phyloP scores from a whole-genome alignment of 2,797 vertebrate species.

The Xiphophorus birchmanni region DNA sequence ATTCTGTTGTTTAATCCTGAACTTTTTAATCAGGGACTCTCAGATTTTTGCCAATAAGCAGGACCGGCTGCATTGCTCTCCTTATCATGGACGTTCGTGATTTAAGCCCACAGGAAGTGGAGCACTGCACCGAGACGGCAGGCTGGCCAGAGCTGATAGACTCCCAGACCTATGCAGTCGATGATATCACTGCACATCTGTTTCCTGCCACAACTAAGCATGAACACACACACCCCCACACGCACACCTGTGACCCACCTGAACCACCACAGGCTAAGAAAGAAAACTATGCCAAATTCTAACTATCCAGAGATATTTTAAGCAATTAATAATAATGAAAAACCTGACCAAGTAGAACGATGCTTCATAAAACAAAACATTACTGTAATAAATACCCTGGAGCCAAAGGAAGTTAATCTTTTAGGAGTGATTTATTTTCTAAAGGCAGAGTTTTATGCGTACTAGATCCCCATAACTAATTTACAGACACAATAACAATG shows the following conservation, averaged over 20 bases:
- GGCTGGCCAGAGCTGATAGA: conserved; percentile 75
- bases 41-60: conserved; percentile 37
- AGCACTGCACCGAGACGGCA: conserved; percentile 59
- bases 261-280: conserved; percentile 23
- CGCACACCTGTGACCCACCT: conserved; percentile 65
- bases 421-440: conserved; percentile 21
- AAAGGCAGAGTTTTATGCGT: conserved; percentile 13
- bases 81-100: conserved; percentile 72
- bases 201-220: conserved; percentile 72
- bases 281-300: background rate
- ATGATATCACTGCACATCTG: conserved; percentile 79
- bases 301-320: background rate
- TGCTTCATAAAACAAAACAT: background rate
- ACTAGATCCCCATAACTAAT: conserved; percentile 22
- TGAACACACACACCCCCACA: conserved; percentile 43
- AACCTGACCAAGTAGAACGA: background rate
- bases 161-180: conserved; percentile 52
- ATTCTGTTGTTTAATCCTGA: conserved; percentile 39
- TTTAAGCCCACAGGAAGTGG: conserved; percentile 79
- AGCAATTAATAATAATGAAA: conserved; percentile 9
- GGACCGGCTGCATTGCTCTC: conserved; percentile 41
- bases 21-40: conserved; percentile 51
- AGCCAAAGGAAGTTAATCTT: conserved; percentile 5
- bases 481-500: conserved; percentile 23
- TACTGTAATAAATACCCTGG: background rate